A percentile compares a stretch with the other conserved stretches of the same genome.
Conservation (phyloP, 2,113 vertebrate species). For the Phoenicopterus ruber region DNA sequence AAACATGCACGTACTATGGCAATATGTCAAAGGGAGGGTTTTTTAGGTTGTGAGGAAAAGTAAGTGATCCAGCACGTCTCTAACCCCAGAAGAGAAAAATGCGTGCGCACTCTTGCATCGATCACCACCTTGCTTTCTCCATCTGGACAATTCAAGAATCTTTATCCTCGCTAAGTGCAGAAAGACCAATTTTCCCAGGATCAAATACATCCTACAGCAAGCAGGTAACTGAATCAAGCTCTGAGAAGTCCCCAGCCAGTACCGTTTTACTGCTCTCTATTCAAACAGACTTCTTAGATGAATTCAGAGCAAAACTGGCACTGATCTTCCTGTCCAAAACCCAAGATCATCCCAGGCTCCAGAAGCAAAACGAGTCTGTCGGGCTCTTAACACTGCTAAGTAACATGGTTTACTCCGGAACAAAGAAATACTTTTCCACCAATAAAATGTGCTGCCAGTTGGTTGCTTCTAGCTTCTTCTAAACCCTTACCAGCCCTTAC, state of each 20-base stretch:
- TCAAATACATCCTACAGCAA: not conserved
- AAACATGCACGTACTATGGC: not conserved
- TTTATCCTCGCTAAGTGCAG: not conserved
- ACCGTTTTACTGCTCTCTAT: not conserved
- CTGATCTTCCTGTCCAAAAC: not conserved
- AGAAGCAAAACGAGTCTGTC: not conserved
- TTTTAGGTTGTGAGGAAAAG: not conserved
- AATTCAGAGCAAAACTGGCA: not conserved
- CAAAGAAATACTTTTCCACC: slow-evolving; percentile 21
- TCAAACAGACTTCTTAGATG: not conserved
- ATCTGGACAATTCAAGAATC: not conserved
- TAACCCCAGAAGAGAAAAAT: not conserved
- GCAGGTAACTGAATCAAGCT: not conserved
- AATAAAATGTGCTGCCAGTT: not conserved
- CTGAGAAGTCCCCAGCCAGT: not conserved
- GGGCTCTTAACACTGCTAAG: not conserved
- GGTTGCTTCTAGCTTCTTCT: not conserved
- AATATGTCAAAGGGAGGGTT: not conserved
- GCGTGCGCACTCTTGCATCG: not conserved
- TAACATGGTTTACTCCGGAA: not conserved
- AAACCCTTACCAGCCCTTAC: not conserved
- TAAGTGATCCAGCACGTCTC: fast-evolving
- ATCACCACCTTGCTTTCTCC: not conserved
- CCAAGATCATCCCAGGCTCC: not conserved
- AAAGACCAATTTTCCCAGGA: not conserved